These are phyloP conservation scores for Drosophila algonquin DNA, from an alignment of 2,888 invertebrate genomes.

Conservation along the genomic window DNA sequence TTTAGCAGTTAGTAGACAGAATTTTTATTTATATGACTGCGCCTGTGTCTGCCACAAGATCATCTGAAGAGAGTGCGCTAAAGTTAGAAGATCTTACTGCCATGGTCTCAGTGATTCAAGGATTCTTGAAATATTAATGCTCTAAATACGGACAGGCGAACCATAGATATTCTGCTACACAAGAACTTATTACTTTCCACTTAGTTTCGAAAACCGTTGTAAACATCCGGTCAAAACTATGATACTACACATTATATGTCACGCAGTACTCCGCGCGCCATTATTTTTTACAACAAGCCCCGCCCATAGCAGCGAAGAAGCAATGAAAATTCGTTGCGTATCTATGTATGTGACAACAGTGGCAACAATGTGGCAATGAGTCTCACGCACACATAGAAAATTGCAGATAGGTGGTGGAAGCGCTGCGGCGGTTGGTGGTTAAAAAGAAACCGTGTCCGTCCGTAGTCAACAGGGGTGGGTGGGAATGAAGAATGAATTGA, in stretches of 20 bases:
- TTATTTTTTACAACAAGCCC: conserved; percentile 39
- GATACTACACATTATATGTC: conserved; percentile 42
- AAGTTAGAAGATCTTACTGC: too few species aligned
- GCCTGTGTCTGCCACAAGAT: too few species aligned
- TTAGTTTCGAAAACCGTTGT: neutral
- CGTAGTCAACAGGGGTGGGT: neutral
- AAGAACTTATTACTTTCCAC: too few species aligned
- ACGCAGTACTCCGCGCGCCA: conserved; percentile 54
- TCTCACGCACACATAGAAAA: conserved; percentile 8
- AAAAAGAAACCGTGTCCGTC: conserved; percentile 8
- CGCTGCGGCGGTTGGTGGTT: conserved; percentile 22
- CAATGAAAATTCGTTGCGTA: conserved; percentile 40
- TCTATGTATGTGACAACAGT: conserved; percentile 7
- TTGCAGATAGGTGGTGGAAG: conserved; percentile 23
- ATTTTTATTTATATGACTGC: too few species aligned
- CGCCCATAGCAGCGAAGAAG: conserved; percentile 47
- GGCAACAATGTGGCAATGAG: conserved; percentile 53
- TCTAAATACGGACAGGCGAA: too few species aligned
- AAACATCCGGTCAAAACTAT: neutral
- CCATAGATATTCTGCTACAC: too few species aligned
- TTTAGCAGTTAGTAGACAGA: too few species aligned
- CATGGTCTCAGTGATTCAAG: too few species aligned
- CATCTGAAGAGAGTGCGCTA: too few species aligned
- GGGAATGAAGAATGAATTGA: conserved; percentile 37
- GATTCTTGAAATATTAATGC: too few species aligned